Evolutionary conservation across 1,140 invertebrate species (phyloP), one percentile per base, ranked within the genome.

Genomic region (Apolygus lucorum): DNA sequence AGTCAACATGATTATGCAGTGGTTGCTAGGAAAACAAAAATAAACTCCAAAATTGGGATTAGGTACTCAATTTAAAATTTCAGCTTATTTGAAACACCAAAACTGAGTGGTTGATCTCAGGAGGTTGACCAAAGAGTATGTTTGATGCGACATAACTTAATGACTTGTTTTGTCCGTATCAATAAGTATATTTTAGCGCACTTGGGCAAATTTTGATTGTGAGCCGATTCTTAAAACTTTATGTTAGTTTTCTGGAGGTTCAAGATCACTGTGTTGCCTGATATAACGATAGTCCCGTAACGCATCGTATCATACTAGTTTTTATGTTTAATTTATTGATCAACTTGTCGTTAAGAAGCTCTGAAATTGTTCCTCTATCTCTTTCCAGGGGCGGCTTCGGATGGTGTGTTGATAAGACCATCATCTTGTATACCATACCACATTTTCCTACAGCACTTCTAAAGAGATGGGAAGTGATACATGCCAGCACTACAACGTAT

Each of bases 381-480:
- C 11, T 4, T 59, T 59, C 22, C 54, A 59, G 54, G 54, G 54
- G 54, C 22, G 54, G 54, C 54, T 21, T 59, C 22, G 22, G 54
- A 59, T 59, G 54, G 54, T 59, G 54, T 59, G 11, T 11, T 24
- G 22, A 17, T 59, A 4, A 21, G 22, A 59, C 54, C 54, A 59
- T 59, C 54, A 22, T 59, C 22, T 59, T 13, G 13, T 59, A 13
- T 59, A 59, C 54, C 54, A 24, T 59, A 59, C 54, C 4, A 21
- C 54, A 17, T 24, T 59, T 21, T 59, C 4, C 22, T 59, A 4
- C 4, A 4, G 54, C 22, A 24, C 22, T 59, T 11, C 22, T 59
- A 24, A 59, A 59, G 34, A 4, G 54, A 59, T 59, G 54, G 54
- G 54, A 4, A 17, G 54, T 59, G 54, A 59, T 59, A 59, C 54